phyloP scores from a whole-genome alignment of 2,113 vertebrate genomes.

The Uropsilus gracilis region DNA sequence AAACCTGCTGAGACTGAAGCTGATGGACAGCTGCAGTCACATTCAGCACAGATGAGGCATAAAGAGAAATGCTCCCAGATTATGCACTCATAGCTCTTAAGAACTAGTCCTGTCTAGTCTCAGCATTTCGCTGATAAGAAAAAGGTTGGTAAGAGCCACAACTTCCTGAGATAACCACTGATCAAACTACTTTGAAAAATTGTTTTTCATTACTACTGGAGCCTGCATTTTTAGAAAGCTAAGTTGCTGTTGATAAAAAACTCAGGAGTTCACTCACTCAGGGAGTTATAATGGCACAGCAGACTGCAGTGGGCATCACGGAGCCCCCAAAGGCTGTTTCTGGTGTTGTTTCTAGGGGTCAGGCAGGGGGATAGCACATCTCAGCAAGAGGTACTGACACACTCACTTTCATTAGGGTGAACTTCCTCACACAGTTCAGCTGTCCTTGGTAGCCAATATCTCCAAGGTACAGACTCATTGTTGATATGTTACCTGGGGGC shows the following conservation, averaged over 20 bases:
- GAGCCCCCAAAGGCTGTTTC: neutral
- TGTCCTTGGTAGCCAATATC: neutral
- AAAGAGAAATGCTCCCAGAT: neutral
- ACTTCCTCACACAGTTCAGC: neutral
- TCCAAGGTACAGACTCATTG: neutral
- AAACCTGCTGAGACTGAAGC: neutral
- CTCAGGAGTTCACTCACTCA: neutral
- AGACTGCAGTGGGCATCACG: neutral
- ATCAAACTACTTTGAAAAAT: neutral
- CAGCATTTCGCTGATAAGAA: neutral
- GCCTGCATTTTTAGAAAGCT: neutral
- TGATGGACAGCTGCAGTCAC: neutral
- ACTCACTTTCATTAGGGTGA: neutral
- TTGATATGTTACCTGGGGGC: rapidly evolving
- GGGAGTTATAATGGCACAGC: neutral
- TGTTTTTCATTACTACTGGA: neutral
- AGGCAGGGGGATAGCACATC: neutral
- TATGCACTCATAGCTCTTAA: neutral
- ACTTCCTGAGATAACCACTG: neutral
- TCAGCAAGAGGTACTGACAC: no score
- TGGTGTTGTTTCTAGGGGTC: neutral
- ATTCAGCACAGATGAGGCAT: neutral
- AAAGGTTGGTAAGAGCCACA: neutral
- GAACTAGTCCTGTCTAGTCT: neutral
- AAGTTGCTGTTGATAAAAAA: neutral